These are phyloP conservation scores for Caenorhabditis drosophilae DNA, from an alignment of 2,888 invertebrate genomes.

Conservation along the genomic window DNA sequence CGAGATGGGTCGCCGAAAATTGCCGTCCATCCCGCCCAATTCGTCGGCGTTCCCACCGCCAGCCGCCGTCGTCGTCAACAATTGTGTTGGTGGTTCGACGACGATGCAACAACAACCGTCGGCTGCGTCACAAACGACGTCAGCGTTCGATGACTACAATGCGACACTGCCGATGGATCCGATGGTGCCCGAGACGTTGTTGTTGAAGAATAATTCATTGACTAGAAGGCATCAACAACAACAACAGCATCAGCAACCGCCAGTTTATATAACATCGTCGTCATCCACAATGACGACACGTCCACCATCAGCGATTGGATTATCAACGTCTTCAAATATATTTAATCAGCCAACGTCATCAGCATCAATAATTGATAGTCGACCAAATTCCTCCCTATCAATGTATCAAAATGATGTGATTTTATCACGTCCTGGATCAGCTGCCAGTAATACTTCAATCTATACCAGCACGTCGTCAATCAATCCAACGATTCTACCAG, in stretches of 20 bases:
- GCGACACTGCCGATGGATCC: constrained; percentile 40
- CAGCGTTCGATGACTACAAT: constrained; percentile 29
- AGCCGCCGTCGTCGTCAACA: constrained; percentile 8
- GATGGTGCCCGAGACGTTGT: constrained; percentile 24
- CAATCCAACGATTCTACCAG: constrained; percentile 61
- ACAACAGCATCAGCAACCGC: constrained; percentile 28
- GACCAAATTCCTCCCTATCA: constrained; percentile 35
- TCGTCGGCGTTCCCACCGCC: constrained; percentile 39
- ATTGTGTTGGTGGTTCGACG: no score
- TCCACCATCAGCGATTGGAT: constrained; percentile 17
- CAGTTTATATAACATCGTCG: constrained; percentile 53
- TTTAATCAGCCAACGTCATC: constrained; percentile 12
- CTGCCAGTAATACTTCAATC: constrained; percentile 31
- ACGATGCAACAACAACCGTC: constrained; percentile 6
- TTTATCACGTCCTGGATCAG: constrained; percentile 28
- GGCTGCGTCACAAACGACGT: constrained; percentile 17
- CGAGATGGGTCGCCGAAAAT: constrained; percentile 67
- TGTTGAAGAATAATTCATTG: constrained; percentile 59
- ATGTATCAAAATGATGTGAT: constrained; percentile 40
- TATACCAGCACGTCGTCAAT: constrained; percentile 27
- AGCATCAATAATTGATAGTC: constrained; percentile 12
- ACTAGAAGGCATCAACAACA: constrained; percentile 71
- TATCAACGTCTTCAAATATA: no score
- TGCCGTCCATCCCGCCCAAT: constrained; percentile 60
- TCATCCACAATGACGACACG: constrained; percentile 5